These are phyloP conservation scores for Cygnus atratus DNA, from an alignment of 2,113 vertebrate genomes.

Conservation along the genomic window DNA sequence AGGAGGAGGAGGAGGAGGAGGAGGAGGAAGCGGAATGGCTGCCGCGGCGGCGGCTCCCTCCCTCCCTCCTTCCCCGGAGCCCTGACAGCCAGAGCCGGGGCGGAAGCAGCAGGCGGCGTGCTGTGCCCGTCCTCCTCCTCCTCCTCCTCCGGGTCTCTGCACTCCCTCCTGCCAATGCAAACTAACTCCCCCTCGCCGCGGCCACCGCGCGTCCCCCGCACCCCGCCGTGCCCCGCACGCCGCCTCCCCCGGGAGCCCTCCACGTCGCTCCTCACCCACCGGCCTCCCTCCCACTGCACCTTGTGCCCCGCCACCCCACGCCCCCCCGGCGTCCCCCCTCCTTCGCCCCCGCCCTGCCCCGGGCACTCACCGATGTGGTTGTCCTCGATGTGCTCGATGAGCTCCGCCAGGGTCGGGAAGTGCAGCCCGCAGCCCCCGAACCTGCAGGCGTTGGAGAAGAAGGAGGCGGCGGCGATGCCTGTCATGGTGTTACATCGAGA, in stretches of 20 bases:
- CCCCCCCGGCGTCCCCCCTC: too few relatives aligned
- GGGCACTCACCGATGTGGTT: conserved; percentile 90
- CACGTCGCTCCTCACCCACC: neutral
- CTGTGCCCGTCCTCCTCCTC: conserved; percentile 36
- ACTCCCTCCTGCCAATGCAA: conserved; percentile 30
- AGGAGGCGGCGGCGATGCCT: conserved; percentile 95
- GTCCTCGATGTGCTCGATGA: conserved; percentile 95
- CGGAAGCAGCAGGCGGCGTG: conserved; percentile 75
- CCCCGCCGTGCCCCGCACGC: neutral
- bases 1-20: neutral
- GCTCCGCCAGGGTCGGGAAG: conserved; percentile 90
- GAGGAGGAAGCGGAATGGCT: conserved; percentile 53
- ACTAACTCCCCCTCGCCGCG: conserved; percentile 15
- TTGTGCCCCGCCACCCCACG: neutral
- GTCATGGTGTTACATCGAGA: conserved; percentile 92
- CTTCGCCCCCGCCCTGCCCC: neutral
- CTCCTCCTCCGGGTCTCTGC: neutral
- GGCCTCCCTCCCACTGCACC: neutral
- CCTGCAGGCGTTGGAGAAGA: conserved; percentile 94
- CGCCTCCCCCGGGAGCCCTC: conserved; percentile 20
- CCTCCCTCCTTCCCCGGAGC: conserved; percentile 28
- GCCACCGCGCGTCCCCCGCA: neutral
- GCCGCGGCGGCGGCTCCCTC: neutral
- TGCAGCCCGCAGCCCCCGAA: conserved; percentile 93
- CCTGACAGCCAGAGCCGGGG: conserved; percentile 73